Evolutionary conservation across 2,113 vertebrate species (phyloP).

Genomic region (Actenoides lindsayi): DNA sequence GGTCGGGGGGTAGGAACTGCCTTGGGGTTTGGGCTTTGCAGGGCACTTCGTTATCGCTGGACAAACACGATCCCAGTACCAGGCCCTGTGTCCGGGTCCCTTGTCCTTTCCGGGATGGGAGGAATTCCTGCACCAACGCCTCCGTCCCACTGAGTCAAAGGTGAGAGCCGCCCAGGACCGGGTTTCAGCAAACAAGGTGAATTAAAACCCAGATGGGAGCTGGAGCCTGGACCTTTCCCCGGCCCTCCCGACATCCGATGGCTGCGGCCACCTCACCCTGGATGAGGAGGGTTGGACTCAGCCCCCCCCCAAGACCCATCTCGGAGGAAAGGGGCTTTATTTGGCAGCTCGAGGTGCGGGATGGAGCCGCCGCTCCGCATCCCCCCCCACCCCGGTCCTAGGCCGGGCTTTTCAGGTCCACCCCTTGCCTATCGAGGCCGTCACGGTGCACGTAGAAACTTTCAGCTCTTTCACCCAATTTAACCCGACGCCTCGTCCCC

Average conservation of each 20-base stretch:
- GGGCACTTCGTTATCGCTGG: not conserved
- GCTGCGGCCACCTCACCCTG: not conserved
- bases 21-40: not conserved
- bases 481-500: not conserved
- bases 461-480: not conserved
- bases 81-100: not conserved
- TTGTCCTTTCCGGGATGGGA: not conserved
- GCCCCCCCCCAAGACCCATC: not conserved
- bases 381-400: rapidly evolving
- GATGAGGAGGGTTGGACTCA: rapidly evolving
- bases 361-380: rapidly evolving
- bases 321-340: not conserved
- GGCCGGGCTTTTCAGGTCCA: rapidly evolving
- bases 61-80: not conserved
- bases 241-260: rapidly evolving
- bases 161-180: rapidly evolving
- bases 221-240: rapidly evolving
- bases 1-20: rapidly evolving
- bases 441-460: rapidly evolving
- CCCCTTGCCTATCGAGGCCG: rapidly evolving
- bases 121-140: not conserved
- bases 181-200: not conserved
- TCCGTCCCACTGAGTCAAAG: not conserved
- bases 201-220: not conserved
- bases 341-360: not conserved